Evolutionary conservation across 2,113 vertebrate species (phyloP).

Genomic region (Piliocolobus tephrosceles): DNA sequence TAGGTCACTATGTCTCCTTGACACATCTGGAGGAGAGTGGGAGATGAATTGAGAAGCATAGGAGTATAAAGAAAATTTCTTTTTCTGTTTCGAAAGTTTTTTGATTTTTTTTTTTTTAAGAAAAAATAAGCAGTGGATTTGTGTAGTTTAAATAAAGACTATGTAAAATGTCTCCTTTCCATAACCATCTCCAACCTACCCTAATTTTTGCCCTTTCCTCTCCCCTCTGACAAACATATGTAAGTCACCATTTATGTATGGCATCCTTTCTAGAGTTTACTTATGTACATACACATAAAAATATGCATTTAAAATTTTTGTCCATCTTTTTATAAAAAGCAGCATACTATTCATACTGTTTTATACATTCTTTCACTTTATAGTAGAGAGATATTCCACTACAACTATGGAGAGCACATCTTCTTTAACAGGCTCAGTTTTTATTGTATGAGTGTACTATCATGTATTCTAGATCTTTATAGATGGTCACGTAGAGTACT

Average conservation of each 20-base stretch:
- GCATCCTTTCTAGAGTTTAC: not conserved
- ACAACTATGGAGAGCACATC: not conserved
- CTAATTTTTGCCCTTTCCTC: not conserved
- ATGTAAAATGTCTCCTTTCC: not conserved
- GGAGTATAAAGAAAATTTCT: not conserved
- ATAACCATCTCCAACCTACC: not conserved
- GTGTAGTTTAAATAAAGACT: not conserved
- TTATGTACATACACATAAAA: not conserved
- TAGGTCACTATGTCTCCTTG: not conserved
- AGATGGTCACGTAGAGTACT: not conserved
- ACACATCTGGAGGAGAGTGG: not conserved
- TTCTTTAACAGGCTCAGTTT: not conserved
- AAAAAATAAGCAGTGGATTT: not conserved
- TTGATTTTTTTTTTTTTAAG: not conserved
- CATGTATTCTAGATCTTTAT: not conserved
- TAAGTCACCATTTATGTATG: not conserved
- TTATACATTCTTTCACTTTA: not conserved
- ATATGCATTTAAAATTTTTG: not conserved
- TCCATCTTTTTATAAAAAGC: not conserved
- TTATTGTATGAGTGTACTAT: not conserved
- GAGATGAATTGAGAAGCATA: not conserved
- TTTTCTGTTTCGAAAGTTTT: not conserved
- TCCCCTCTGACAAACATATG: not conserved
- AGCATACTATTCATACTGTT: not conserved
- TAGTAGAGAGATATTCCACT: not conserved